Percentiles rank a stretch among this genome's conserved stretches.
Conservation (phyloP, 2,113 vertebrate species). For the Corythornis cristatus region DNA sequence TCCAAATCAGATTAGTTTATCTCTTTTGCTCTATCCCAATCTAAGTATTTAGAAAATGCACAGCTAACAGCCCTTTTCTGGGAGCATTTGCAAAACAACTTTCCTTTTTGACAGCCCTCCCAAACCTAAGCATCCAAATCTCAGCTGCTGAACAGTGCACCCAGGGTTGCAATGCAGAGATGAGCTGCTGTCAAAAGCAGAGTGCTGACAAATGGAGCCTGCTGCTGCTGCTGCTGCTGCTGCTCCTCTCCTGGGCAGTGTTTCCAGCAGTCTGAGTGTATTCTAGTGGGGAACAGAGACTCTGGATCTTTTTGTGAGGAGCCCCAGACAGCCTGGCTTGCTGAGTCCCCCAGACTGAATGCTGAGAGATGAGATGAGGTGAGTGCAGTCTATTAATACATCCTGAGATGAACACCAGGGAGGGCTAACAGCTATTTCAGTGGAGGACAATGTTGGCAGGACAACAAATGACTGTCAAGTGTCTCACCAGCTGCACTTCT, state of each 20-base stretch:
- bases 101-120: background rate
- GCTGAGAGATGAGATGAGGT: constrained; percentile 1
- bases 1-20: constrained; percentile 25
- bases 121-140: background rate
- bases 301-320: background rate
- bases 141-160: background rate
- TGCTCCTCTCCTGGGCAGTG: background rate
- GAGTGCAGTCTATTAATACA: constrained; percentile 51
- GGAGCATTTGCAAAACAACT: background rate
- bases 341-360: background rate
- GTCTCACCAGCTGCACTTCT: background rate
- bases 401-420: constrained; percentile 25
- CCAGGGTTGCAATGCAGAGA: background rate
- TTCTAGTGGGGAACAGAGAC: background rate
- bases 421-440: constrained; percentile 24
- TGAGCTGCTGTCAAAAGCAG: background rate
- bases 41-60: background rate
- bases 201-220: background rate
- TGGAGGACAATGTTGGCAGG: constrained; percentile 32
- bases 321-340: background rate
- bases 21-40: background rate
- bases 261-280: background rate
- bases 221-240: background rate
- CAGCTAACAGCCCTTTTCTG: background rate
- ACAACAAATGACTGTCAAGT: constrained; percentile 3